These are phyloP conservation scores for Biston stratarius DNA, from an alignment of 2,888 invertebrate species.

Conservation along the genomic window DNA sequence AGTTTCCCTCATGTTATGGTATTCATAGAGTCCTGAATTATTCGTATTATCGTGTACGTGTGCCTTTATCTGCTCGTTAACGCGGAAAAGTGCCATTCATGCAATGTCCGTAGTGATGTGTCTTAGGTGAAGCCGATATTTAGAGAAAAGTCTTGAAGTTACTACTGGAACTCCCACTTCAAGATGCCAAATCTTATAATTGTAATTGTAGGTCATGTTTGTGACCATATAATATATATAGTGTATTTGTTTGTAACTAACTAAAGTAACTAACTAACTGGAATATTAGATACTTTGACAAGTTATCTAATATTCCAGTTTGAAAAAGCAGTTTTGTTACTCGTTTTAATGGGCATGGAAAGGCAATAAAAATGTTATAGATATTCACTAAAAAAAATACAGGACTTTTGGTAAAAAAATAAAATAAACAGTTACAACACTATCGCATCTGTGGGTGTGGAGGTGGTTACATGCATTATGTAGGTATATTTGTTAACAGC, in stretches of 20 bases:
- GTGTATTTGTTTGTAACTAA: too few relatives aligned
- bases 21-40: constrained; percentile 45
- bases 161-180: not conserved
- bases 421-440: constrained; percentile 10
- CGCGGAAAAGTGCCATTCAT: constrained; percentile 45
- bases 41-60: constrained; percentile 52
- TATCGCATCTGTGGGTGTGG: constrained; percentile 8
- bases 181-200: not conserved
- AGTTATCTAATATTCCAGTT: not conserved
- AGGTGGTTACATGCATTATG: constrained; percentile 54
- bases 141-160: not conserved
- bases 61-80: constrained; percentile 56
- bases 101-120: constrained; percentile 38
- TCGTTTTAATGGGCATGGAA: not conserved
- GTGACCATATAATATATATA: too few relatives aligned
- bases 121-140: not conserved
- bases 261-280: too few relatives aligned
- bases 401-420: not conserved
- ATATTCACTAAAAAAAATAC: not conserved
- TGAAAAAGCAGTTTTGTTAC: not conserved
- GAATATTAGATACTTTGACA: too few relatives aligned
- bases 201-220: too few relatives aligned
- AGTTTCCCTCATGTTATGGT: constrained; percentile 36
- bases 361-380: too few relatives aligned
- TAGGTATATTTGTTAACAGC: constrained; percentile 49